Evolutionary conservation across 2,113 vertebrate genomes (phyloP).

Genomic region (Herpetotheres cachinnans): DNA sequence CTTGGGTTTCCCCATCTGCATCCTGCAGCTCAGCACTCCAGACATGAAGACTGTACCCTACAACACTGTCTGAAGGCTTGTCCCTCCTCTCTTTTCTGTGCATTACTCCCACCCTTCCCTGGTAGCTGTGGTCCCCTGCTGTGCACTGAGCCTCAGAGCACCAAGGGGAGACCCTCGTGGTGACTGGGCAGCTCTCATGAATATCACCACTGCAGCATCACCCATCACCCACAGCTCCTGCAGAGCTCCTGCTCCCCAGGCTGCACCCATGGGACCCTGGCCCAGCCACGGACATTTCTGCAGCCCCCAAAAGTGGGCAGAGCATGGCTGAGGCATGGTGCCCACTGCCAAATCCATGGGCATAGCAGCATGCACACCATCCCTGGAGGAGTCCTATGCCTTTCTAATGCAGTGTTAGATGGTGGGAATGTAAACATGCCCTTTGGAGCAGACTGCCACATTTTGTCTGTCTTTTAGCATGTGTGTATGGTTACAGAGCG

Average conservation of each 20-base stretch:
- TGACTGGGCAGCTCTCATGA: not conserved
- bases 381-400: not conserved
- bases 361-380: rapidly evolving
- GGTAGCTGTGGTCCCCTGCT: not conserved
- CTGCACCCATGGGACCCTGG: not conserved
- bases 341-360: rapidly evolving
- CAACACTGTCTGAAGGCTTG: not conserved
- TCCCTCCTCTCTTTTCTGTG: not conserved
- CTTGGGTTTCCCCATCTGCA: not conserved
- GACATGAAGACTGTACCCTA: not conserved
- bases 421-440: not conserved
- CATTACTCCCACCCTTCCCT: not conserved
- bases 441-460: not conserved
- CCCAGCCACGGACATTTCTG: not conserved
- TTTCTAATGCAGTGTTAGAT: rapidly evolving
- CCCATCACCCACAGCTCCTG: not conserved
- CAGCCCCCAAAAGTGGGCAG: rapidly evolving
- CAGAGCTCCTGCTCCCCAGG: not conserved
- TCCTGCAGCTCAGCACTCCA: not conserved
- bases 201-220: not conserved
- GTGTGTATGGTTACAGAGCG: not conserved
- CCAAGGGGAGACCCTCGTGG: rapidly evolving
- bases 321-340: not conserved
- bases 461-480: not conserved
- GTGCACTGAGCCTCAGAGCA: not conserved